Evolutionary conservation across 37 sponge, comb jelly and placozoan genomes (phyloP).

Genomic region (Ianthella basta): DNA sequence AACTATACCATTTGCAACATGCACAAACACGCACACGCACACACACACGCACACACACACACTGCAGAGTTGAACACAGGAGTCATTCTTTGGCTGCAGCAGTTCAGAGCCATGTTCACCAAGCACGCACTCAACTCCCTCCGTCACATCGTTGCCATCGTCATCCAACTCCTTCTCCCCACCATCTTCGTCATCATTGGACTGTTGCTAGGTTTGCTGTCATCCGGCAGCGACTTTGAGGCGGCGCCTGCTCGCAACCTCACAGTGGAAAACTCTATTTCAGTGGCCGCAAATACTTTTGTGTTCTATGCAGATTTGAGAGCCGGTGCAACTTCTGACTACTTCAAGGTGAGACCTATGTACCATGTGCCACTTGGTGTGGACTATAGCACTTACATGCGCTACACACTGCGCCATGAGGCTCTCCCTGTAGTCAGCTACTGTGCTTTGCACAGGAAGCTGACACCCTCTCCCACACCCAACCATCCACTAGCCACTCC

Average conservation of each 20-base stretch:
- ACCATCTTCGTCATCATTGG: conserved; percentile 75
- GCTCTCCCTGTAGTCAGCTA: too few species aligned
- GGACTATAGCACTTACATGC: too few species aligned
- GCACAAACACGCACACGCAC: background rate
- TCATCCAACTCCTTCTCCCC: conserved; percentile 89
- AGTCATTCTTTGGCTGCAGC: conserved; percentile 37
- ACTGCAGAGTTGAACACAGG: conserved; percentile 33
- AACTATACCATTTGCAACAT: background rate
- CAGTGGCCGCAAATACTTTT: background rate
- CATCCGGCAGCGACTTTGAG: background rate
- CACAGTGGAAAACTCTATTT: background rate
- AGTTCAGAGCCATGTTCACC: conserved; percentile 69
- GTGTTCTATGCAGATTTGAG: conserved; percentile 12
- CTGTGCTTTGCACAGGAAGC: too few species aligned
- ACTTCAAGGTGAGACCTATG: background rate
- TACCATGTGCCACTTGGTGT: too few species aligned
- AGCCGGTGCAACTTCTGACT: background rate
- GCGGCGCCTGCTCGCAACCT: conserved; percentile 1
- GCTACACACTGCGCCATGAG: too few species aligned
- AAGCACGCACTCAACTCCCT: conserved; percentile 87
- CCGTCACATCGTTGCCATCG: conserved; percentile 75
- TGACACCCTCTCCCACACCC: too few species aligned
- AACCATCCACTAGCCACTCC: too few species aligned
- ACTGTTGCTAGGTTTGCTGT: conserved; percentile 39
- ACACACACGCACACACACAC: background rate